These are phyloP conservation scores for Tachyglossus aculeatus DNA, from an alignment of 2,797 vertebrate genomes.

Conservation along the genomic window DNA sequence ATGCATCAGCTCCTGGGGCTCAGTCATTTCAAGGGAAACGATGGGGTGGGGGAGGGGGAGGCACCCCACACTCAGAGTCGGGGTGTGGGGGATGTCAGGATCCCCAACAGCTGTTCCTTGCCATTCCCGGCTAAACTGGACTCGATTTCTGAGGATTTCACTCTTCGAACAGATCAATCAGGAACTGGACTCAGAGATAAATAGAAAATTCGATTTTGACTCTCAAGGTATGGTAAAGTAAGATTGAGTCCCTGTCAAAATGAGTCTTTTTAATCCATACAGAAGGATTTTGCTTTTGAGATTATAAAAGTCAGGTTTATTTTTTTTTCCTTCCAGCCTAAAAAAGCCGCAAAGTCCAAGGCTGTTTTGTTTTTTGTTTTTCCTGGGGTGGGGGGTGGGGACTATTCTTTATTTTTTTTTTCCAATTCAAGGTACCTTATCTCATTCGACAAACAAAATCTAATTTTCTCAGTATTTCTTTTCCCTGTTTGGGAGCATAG, in stretches of 20 bases:
- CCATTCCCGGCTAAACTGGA: not conserved
- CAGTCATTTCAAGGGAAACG: conserved; percentile 3
- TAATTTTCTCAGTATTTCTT: conserved; percentile 47
- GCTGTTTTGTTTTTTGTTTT: conserved; percentile 13
- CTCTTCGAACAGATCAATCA: conserved; percentile 12
- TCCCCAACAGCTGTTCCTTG: not conserved
- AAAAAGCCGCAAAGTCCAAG: conserved; percentile 19
- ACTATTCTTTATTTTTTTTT: conserved; percentile 35
- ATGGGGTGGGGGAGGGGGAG: not conserved
- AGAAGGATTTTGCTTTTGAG: conserved; percentile 4
- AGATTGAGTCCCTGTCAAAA: conserved; percentile 12
- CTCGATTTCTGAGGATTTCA: not conserved
- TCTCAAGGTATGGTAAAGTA: not conserved
- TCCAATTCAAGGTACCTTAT: conserved; percentile 32
- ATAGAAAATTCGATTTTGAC: conserved; percentile 24
- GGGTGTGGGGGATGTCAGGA: not conserved
- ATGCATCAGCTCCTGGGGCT: not conserved
- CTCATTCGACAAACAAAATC: conserved; percentile 48
- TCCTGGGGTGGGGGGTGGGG: too few relatives aligned
- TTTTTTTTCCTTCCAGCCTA: conserved; percentile 20
- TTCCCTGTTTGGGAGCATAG: conserved; percentile 32
- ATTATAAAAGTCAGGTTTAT: not conserved
- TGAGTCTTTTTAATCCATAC: conserved; percentile 21
- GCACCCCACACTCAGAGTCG: not conserved
- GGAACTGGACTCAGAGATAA: conserved; percentile 13